Percentiles rank a stretch among this genome's conserved stretches.
Conservation (phyloP, 2,888 invertebrate genomes). For the Drosophila sordidula region DNA sequence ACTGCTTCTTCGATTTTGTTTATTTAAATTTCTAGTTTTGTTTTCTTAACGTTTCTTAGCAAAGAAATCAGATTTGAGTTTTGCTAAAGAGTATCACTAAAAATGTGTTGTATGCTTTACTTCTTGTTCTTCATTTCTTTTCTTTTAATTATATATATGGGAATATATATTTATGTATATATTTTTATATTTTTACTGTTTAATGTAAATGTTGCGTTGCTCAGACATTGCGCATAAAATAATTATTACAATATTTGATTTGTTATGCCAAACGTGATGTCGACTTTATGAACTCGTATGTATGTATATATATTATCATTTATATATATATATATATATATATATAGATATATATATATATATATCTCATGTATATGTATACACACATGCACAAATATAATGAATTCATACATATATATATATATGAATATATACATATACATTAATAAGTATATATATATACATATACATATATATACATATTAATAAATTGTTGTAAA, state of each 20-base stretch:
- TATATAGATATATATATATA: constrained; percentile 26
- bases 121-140: constrained; percentile 24
- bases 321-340: constrained; percentile 29
- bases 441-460: constrained; percentile 33
- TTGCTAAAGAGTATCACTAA: constrained; percentile 77
- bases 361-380: constrained; percentile 23
- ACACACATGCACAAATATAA: constrained; percentile 8
- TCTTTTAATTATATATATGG: constrained; percentile 17
- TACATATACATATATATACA: constrained; percentile 27
- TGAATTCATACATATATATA: constrained; percentile 24
- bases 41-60: constrained; percentile 49
- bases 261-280: constrained; percentile 40
- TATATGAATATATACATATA: constrained; percentile 34
- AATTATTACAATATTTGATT: constrained; percentile 50
- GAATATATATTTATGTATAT: constrained; percentile 18
- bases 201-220: constrained; percentile 50
- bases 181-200: constrained; percentile 38
- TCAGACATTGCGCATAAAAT: constrained; percentile 48
- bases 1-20: constrained; percentile 6
- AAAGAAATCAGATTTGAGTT: constrained; percentile 68
- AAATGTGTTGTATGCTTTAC: constrained; percentile 46
- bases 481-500: constrained; percentile 59
- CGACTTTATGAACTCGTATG: constrained; percentile 17
- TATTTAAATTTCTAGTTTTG: constrained; percentile 28
- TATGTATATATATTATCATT: constrained; percentile 26